A percentile compares a stretch with the other conserved stretches of the same genome.
These are phyloP conservation scores for Paramacrobiotus metropolitanus DNA, from an alignment of 1,140 invertebrate species.

Conservation along the genomic window DNA sequence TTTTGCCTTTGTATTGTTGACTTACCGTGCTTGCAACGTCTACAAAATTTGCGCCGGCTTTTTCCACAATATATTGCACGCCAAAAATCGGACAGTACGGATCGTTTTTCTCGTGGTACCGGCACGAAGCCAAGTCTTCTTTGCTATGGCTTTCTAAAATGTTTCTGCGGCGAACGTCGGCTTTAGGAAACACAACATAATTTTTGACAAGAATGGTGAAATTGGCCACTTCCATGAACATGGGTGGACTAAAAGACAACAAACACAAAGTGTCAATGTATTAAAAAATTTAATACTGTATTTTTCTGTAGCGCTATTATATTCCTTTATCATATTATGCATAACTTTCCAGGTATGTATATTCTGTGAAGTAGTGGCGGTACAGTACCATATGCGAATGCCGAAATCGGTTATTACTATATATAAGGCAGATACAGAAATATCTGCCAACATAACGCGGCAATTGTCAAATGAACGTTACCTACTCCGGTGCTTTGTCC, in stretches of 20 bases:
- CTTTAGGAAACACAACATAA: slow-evolving; percentile 28
- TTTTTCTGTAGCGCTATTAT: too few species aligned
- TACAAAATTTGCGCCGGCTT: slow-evolving; percentile 20
- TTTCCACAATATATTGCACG: slow-evolving; percentile 23
- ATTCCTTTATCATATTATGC: not conserved
- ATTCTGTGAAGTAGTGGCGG: too few species aligned
- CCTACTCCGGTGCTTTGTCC: slow-evolving; percentile 19
- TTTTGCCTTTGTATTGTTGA: too few species aligned
- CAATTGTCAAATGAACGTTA: too few species aligned
- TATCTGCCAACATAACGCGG: too few species aligned
- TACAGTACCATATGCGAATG: too few species aligned
- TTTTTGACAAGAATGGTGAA: slow-evolving; percentile 33
- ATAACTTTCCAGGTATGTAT: slow-evolving; percentile 6
- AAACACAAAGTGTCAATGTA: slow-evolving; percentile 10
- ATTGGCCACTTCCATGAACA: slow-evolving; percentile 22
- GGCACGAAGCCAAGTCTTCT: slow-evolving; percentile 22
- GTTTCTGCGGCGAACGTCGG: slow-evolving; percentile 24
- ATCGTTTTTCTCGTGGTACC: slow-evolving; percentile 20
- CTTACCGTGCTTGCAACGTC: slow-evolving; percentile 19
- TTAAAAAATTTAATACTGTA: too few species aligned
- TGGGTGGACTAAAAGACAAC: slow-evolving; percentile 14
- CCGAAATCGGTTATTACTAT: too few species aligned
- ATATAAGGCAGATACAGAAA: too few species aligned
- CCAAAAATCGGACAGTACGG: slow-evolving; percentile 28
- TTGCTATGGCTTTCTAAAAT: slow-evolving; percentile 21